Conservation (phyloP, 2,797 vertebrate genomes). For the Ctenopoma kingsleyae region DNA sequence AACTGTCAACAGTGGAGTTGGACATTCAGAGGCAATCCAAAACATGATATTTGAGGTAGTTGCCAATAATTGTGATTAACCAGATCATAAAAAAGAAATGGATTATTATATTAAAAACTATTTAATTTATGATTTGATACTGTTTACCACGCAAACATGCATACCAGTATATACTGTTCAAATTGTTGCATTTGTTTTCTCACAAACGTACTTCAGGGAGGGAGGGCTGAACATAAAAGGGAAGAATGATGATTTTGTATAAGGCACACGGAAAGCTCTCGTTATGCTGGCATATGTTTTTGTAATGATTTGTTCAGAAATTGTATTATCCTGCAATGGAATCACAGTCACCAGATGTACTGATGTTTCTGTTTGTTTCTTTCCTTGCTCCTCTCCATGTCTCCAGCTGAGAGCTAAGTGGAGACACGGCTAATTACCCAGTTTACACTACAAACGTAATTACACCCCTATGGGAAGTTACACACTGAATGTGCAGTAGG, state of each 20-base stretch:
- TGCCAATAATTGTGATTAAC: background rate
- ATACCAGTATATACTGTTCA: too few relatives aligned
- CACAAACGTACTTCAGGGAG: background rate
- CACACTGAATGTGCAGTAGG: constrained; percentile 29
- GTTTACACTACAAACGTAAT: constrained; percentile 74
- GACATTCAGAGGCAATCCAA: background rate
- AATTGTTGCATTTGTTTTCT: too few relatives aligned
- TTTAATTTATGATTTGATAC: too few relatives aligned
- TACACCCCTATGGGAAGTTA: constrained; percentile 64
- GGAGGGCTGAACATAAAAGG: constrained; percentile 15
- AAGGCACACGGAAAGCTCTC: constrained; percentile 49
- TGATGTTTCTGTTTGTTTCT: constrained; percentile 48
- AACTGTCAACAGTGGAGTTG: background rate
- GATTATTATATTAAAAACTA: too few relatives aligned
- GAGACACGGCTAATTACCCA: constrained; percentile 72
- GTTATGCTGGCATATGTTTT: constrained; percentile 49
- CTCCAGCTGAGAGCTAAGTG: constrained; percentile 74
- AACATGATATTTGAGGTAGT: background rate
- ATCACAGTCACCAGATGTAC: constrained; percentile 55
- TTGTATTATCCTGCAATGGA: constrained; percentile 28
- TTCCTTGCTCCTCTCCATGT: constrained; percentile 26
- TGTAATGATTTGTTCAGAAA: constrained; percentile 57
- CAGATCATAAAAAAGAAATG: background rate
- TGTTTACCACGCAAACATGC: too few relatives aligned
- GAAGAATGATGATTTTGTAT: constrained; percentile 12